A percentile compares a stretch with the other conserved stretches of the same genome.
phyloP scores from a whole-genome alignment of 2,113 vertebrate species.

The Sinocyclocheilus rhinocerous region DNA sequence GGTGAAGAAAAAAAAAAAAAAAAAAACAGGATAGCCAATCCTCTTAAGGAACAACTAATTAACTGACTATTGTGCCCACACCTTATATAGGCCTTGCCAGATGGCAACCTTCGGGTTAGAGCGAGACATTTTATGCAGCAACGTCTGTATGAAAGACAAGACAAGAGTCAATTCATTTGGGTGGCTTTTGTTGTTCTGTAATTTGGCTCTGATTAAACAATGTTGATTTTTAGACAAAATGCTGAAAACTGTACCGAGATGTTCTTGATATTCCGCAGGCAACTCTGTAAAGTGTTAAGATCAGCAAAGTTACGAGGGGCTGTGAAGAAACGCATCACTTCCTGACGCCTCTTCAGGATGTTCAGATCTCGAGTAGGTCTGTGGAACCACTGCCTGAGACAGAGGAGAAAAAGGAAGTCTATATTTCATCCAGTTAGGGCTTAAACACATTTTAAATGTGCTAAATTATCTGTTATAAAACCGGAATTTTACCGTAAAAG shows the following conservation, averaged over 20 bases:
- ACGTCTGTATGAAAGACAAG: conserved; percentile 70
- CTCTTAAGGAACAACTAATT: no score
- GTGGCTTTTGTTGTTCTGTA: neutral
- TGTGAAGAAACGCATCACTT: conserved; percentile 91
- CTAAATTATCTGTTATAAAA: neutral
- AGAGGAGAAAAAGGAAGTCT: neutral
- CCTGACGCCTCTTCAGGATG: conserved; percentile 85
- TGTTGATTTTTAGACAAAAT: neutral
- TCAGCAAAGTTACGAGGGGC: conserved; percentile 83
- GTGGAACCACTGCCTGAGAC: conserved; percentile 86
- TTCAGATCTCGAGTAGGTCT: conserved; percentile 83
- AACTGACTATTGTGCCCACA: conserved; percentile 36
- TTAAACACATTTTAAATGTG: neutral
- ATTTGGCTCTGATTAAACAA: neutral
- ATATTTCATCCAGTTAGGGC: neutral
- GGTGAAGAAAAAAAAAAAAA: neutral
- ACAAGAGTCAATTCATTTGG: neutral
- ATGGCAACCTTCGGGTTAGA: conserved; percentile 88
- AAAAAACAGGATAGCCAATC: neutral
- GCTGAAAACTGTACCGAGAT: conserved; percentile 76
- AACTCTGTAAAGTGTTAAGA: conserved; percentile 82
- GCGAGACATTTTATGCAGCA: conserved; percentile 89
- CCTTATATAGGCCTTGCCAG: conserved; percentile 93
- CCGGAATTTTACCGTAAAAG: conserved; percentile 69
- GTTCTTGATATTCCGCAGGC: conserved; percentile 89